Percentiles rank a stretch among this genome's conserved stretches.
phyloP scores from a whole-genome alignment of 2,113 vertebrate species.

The Lagopus muta region DNA sequence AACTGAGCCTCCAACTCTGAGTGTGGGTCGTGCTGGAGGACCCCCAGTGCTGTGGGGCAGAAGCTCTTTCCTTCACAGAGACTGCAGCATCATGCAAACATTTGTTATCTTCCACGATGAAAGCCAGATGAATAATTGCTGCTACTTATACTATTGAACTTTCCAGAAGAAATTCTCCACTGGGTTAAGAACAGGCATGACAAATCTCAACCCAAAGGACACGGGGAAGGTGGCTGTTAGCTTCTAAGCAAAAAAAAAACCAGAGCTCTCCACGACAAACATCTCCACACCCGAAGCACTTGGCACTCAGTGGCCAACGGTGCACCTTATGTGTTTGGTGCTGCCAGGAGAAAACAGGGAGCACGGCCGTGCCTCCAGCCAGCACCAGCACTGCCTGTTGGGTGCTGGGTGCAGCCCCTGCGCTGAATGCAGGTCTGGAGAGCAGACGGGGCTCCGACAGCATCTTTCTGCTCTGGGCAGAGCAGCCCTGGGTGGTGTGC shows the following conservation, averaged over 20 bases:
- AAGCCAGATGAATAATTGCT: constrained; percentile 42
- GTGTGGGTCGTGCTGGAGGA: background rate
- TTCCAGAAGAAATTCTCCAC: constrained; percentile 31
- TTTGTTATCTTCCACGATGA: constrained; percentile 18
- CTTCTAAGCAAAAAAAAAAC: constrained; percentile 22
- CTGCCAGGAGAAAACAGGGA: background rate
- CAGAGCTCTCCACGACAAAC: background rate
- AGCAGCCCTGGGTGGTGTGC: no score
- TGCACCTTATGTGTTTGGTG: background rate
- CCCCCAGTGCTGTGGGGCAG: accelerated
- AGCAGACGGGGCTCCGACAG: no score
- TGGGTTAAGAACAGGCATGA: constrained; percentile 47
- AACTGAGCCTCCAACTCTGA: background rate
- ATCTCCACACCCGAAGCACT: background rate
- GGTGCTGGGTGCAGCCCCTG: no score
- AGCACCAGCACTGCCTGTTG: background rate
- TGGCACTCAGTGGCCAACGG: background rate
- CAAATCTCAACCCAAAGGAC: constrained; percentile 24
- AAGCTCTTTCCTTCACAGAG: background rate
- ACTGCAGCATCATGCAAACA: background rate
- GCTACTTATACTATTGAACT: constrained; percentile 44
- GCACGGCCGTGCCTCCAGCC: background rate
- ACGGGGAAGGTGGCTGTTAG: background rate
- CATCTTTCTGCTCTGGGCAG: no score
- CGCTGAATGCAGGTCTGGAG: no score